Evolutionary conservation across 2,113 vertebrate genomes (phyloP).

Genomic region (Upupa epops): DNA sequence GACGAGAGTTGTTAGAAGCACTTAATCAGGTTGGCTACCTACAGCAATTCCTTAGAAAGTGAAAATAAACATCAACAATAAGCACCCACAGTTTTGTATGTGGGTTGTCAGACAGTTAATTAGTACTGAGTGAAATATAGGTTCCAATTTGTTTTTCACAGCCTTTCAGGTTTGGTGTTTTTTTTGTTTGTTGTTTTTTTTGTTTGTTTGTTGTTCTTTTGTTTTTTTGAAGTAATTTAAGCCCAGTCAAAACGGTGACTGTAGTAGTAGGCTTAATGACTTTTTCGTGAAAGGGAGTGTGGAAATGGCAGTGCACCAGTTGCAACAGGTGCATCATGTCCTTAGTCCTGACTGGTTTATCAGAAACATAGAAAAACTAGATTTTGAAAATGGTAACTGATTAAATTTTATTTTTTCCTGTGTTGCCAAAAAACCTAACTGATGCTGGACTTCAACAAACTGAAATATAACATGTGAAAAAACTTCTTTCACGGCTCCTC

Average conservation of each 20-base stretch:
- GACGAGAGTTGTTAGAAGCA: neutral
- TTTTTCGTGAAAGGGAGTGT: neutral
- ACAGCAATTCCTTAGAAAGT: neutral
- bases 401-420: neutral
- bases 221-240: neutral
- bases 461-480: neutral
- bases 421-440: neutral
- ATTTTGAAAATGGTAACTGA: neutral
- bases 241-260: neutral
- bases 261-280: neutral
- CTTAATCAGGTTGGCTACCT: slow-evolving; percentile 27
- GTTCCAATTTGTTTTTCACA: neutral
- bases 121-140: slow-evolving; percentile 9
- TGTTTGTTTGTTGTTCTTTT: no score
- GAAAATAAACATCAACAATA: slow-evolving; percentile 31
- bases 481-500: neutral
- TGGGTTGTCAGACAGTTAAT: slow-evolving; percentile 47
- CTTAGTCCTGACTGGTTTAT: neutral
- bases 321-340: neutral
- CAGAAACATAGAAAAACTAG: neutral
- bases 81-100: neutral
- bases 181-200: neutral
- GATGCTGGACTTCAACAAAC: neutral
- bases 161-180: neutral
- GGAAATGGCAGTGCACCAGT: neutral